phyloP scores from a whole-genome alignment of 2,797 vertebrate genomes.

The Taeniopygia guttata region DNA sequence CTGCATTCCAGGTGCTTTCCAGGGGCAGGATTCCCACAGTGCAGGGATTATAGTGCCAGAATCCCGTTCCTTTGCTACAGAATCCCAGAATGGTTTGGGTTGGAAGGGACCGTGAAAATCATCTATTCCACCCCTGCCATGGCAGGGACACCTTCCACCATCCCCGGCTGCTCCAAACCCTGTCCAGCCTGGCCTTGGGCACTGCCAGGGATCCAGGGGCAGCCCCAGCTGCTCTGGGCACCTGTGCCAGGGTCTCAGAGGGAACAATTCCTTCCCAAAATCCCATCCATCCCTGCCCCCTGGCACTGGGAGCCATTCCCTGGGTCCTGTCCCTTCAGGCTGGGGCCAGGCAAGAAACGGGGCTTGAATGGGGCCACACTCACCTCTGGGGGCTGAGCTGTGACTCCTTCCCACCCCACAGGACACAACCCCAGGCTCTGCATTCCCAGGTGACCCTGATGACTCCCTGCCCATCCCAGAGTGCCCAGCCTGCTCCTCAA shows the following conservation, averaged over 20 bases:
- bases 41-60: not conserved
- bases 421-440: not conserved
- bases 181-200: accelerated
- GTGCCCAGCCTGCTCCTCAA: not conserved
- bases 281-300: not conserved
- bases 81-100: not conserved
- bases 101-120: not conserved
- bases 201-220: not conserved
- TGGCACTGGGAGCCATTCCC: not conserved
- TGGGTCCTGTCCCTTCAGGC: not conserved
- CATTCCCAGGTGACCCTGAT: not conserved
- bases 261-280: not conserved
- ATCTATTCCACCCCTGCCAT: accelerated
- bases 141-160: not conserved
- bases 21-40: not conserved
- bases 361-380: accelerated
- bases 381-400: not conserved
- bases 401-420: too few relatives aligned
- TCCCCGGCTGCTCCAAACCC: not conserved
- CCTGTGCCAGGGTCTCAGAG: not conserved
- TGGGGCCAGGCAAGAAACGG: not conserved
- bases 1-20: not conserved
- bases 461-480: not conserved
- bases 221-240: not conserved
- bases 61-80: not conserved